phyloP scores from a whole-genome alignment of 2,888 invertebrate species.

The Molorchus minor region DNA sequence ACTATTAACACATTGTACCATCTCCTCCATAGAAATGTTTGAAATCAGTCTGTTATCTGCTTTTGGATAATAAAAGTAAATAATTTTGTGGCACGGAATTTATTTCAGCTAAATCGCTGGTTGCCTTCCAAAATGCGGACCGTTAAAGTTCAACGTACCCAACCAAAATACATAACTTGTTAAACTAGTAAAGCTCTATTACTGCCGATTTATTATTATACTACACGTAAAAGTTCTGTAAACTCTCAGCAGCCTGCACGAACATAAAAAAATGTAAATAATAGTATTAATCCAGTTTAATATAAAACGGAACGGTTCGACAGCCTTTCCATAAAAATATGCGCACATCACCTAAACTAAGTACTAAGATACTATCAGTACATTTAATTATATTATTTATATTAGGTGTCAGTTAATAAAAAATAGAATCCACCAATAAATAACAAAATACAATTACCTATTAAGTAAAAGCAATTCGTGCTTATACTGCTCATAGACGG shows the following conservation, averaged over 20 bases:
- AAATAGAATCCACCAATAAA: conserved; percentile 16
- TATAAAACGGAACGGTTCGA: neutral
- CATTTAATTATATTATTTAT: conserved; percentile 2
- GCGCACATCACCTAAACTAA: neutral
- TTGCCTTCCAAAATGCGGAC: conserved; percentile 25
- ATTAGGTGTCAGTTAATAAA: conserved; percentile 5
- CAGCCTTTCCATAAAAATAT: neutral
- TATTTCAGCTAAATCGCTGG: conserved; percentile 20
- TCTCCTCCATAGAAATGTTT: no score
- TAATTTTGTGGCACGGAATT: conserved; percentile 9
- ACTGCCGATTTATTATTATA: conserved; percentile 19
- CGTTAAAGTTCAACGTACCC: conserved; percentile 28
- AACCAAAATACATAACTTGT: conserved; percentile 11
- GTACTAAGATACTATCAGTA: neutral
- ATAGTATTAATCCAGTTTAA: neutral
- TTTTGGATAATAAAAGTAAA: no score
- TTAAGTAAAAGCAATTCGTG: neutral
- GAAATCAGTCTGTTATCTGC: no score
- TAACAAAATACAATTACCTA: conserved; percentile 6
- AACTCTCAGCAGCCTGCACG: neutral
- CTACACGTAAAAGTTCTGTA: conserved; percentile 17
- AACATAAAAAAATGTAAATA: conserved; percentile 14
- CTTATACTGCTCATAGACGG: no score
- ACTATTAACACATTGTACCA: no score
- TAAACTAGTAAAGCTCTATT: conserved; percentile 21